These are phyloP conservation scores for Zaprionus kolodkinae DNA, from an alignment of 1,140 invertebrate species.

Conservation along the genomic window DNA sequence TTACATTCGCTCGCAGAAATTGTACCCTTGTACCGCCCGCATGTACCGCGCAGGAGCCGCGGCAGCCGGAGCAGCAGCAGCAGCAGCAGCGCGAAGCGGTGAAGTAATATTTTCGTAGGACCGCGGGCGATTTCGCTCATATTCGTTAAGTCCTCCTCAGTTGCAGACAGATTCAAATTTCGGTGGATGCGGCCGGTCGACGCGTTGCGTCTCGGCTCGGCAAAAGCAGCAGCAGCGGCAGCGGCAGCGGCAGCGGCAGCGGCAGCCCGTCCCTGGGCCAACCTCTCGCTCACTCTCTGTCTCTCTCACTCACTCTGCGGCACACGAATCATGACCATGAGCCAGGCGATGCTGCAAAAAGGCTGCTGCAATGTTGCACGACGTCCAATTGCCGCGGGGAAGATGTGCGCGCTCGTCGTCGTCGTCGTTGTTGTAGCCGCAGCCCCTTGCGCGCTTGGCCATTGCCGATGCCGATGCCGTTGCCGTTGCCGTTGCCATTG, in stretches of 20 bases:
- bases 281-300: background rate
- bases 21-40: background rate
- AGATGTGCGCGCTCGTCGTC: slow-evolving; percentile 69
- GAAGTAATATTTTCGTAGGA: slow-evolving; percentile 72
- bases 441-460: slow-evolving; percentile 47
- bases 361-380: slow-evolving; percentile 81
- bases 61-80: background rate
- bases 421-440: slow-evolving; percentile 27
- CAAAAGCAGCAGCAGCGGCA: background rate
- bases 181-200: slow-evolving; percentile 66
- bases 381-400: slow-evolving; percentile 77
- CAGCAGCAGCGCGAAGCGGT: slow-evolving; percentile 31
- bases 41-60: too few species aligned
- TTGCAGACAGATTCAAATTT: slow-evolving; percentile 83
- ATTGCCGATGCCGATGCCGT: slow-evolving; percentile 35
- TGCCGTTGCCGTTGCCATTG: slow-evolving; percentile 21
- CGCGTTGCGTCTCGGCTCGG: slow-evolving; percentile 20
- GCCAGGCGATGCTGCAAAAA: slow-evolving; percentile 69
- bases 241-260: too few species aligned
- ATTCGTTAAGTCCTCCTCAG: slow-evolving; percentile 81
- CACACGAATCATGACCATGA: slow-evolving; percentile 73
- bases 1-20: slow-evolving; percentile 48
- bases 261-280: slow-evolving; percentile 7
- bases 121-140: slow-evolving; percentile 72
- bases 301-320: slow-evolving; percentile 8